Evolutionary conservation across 2,797 vertebrate species (phyloP).

Genomic region (Galagoides demidoff): DNA sequence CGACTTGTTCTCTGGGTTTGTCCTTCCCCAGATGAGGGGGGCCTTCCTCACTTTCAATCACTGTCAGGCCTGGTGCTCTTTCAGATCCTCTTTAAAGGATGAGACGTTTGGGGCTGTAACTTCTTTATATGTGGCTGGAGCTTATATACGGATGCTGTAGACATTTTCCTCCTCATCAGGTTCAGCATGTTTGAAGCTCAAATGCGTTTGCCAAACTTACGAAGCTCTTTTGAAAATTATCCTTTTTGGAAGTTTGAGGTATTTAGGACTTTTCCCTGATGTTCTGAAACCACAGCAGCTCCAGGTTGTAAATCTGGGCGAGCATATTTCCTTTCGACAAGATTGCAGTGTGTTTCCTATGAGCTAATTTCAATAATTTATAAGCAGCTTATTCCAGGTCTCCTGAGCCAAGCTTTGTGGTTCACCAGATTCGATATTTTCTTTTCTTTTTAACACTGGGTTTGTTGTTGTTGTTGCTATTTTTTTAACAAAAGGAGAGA

Average conservation of each 20-base stretch:
- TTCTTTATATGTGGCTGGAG: background rate
- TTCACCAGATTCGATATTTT: constrained; percentile 24
- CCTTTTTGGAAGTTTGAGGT: constrained; percentile 15
- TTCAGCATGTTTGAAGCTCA: background rate
- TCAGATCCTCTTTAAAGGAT: background rate
- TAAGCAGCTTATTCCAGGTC: background rate
- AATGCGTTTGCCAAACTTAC: constrained; percentile 36
- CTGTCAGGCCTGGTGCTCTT: background rate
- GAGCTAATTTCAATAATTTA: constrained; percentile 54
- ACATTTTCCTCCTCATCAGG: background rate
- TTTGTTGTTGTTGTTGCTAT: background rate
- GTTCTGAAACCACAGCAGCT: constrained; percentile 42
- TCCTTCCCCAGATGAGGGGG: background rate
- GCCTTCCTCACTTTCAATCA: background rate
- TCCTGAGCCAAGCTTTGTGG: background rate
- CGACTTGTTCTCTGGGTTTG: fast-evolving
- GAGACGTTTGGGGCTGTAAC: background rate
- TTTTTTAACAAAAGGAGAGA: background rate
- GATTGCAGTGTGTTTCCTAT: background rate
- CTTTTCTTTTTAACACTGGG: background rate
- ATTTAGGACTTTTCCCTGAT: constrained; percentile 1
- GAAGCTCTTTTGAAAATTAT: constrained; percentile 56
- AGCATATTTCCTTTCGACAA: background rate
- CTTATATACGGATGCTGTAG: background rate
- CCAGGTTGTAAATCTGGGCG: background rate